Percentiles rank a stretch among this genome's conserved stretches.
Conservation (phyloP, 2,113 vertebrate species). For the Apeltes quadracus region DNA sequence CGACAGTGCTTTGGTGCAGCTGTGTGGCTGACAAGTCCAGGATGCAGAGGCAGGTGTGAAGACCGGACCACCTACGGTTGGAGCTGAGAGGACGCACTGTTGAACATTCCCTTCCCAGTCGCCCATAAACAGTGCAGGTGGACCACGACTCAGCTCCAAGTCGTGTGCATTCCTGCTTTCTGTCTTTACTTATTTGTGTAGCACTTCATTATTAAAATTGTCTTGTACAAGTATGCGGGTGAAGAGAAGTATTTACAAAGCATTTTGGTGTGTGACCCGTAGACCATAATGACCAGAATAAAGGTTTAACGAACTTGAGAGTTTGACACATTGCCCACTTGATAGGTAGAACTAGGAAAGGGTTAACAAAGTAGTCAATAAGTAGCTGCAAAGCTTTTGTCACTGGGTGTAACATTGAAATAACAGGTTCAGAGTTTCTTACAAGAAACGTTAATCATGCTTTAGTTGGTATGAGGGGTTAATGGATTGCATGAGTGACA, state of each 20-base stretch:
- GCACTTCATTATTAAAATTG: neutral
- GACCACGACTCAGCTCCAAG: conserved; percentile 58
- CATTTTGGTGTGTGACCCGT: neutral
- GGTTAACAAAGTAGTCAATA: neutral
- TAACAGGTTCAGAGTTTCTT: no score
- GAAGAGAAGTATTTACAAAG: neutral
- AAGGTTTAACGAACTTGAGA: neutral
- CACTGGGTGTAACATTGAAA: neutral
- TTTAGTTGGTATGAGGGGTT: neutral
- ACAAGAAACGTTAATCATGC: neutral
- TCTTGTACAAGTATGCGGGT: neutral
- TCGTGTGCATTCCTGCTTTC: conserved; percentile 18
- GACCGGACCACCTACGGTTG: conserved; percentile 64
- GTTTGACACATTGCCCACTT: neutral
- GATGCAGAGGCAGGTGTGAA: conserved; percentile 64
- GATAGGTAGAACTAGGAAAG: neutral
- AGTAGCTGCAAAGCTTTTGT: neutral
- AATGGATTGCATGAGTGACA: neutral
- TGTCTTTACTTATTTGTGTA: neutral
- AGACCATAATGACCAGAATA: neutral
- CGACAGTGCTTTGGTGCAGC: conserved; percentile 78
- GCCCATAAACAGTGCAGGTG: conserved; percentile 59
- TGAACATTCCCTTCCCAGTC: conserved; percentile 20
- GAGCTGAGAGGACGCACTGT: conserved; percentile 26
- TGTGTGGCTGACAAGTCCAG: conserved; percentile 64